Evolutionary conservation across 30 jellyfish, hydroid and myxozoan species (phyloP).

Genomic region (Rhopilema esculentum): DNA sequence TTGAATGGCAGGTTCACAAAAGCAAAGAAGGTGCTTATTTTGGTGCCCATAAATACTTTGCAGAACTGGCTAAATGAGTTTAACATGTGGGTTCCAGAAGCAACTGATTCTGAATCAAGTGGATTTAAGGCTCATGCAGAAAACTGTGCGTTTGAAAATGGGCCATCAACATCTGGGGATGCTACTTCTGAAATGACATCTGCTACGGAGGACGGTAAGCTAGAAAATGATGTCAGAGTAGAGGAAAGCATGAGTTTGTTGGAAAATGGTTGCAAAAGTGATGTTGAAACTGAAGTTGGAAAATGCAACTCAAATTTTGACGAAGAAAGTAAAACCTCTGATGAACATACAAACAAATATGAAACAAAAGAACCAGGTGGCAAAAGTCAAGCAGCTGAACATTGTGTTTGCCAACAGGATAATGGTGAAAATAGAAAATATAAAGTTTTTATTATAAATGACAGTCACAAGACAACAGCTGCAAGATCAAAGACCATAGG

Average conservation of each 20-base stretch:
- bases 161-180: background rate
- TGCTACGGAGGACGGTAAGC: no score
- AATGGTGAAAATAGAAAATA: conserved; percentile 54
- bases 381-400: background rate
- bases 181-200: background rate
- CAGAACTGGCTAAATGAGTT: conserved; percentile 93
- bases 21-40: conserved; percentile 78
- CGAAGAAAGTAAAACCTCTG: background rate
- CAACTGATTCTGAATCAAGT: conserved; percentile 7
- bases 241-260: background rate
- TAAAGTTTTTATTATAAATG: conserved; percentile 67
- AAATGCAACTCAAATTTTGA: background rate
- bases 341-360: no score
- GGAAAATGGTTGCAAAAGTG: background rate
- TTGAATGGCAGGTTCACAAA: conserved; percentile 54
- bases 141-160: background rate
- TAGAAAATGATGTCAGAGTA: background rate
- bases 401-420: conserved; percentile 1
- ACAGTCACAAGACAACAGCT: conserved; percentile 63
- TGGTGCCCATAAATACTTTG: conserved; percentile 92
- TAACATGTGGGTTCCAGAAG: conserved; percentile 89
- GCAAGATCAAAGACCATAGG: conserved; percentile 83
- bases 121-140: background rate
- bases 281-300: background rate
- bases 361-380: background rate